Evolutionary conservation across 2,797 vertebrate species (phyloP).

Genomic region (Poeciliopsis gracilis): DNA sequence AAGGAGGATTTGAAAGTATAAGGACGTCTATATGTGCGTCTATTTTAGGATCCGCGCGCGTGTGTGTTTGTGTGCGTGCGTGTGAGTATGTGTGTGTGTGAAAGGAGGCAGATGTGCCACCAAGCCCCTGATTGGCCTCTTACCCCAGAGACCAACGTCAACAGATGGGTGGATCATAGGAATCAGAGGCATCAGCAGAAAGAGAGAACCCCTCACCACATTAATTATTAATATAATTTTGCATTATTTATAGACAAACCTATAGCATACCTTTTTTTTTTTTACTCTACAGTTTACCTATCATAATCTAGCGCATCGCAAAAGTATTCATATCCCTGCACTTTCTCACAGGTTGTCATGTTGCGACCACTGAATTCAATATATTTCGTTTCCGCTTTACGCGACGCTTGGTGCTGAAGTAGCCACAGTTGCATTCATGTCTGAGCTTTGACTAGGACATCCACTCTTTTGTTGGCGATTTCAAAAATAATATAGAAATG

Average conservation of each 20-base stretch:
- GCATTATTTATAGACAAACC: constrained; percentile 51
- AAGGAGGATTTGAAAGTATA: constrained; percentile 15
- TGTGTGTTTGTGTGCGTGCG: neutral
- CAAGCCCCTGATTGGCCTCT: constrained; percentile 68
- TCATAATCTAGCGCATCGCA: neutral
- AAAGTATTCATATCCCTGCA: neutral
- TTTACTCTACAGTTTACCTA: constrained; percentile 11
- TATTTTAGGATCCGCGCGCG: neutral
- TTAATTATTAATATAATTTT: constrained; percentile 70
- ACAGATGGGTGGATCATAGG: constrained; percentile 78
- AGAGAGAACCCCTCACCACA: constrained; percentile 56
- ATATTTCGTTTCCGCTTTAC: neutral
- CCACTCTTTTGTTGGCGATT: too few species aligned
- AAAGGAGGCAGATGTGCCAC: constrained; percentile 78
- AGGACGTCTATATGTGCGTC: constrained; percentile 14
- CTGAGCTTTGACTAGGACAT: neutral
- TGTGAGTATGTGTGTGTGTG: neutral
- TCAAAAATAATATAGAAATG: too few species aligned
- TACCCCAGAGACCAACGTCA: constrained; percentile 75
- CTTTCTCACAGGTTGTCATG: neutral
- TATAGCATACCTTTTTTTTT: constrained; percentile 2
- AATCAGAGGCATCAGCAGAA: constrained; percentile 80
- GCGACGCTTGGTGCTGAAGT: neutral
- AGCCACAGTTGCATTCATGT: neutral
- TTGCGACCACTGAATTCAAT: neutral